Evolutionary conservation across 2,888 invertebrate genomes (phyloP), one percentile per base, ranked within the genome.

Genomic region (Ophion ventricosus): DNA sequence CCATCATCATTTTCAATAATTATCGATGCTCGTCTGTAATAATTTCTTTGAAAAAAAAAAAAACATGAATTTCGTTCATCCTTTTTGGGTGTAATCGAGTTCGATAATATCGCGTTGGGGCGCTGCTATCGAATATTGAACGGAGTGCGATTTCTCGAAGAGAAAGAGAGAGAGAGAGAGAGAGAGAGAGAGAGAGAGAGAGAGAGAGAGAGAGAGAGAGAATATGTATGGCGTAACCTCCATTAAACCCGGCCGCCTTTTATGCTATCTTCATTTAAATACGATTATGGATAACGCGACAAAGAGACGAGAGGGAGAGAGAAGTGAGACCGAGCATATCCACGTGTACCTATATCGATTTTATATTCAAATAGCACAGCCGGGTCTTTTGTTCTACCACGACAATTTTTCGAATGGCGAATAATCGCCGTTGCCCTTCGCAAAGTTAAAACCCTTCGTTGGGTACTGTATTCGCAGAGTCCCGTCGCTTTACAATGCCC

Each of bases 241-340:
- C 88, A 90, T 92, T 92, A 90, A 91, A 90, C 85, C 77, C 85
- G 87, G 87, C 89, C 90, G 89, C 92, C 92, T 91, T 85, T 87
- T 93, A 92, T 91, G 91, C 88, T 91, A 92, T 92, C 91, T 92
- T 92, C 92, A 92, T 93, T 93, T 93, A 90, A 93, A 93, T 93
- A 93, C 90, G 91, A 92, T 92, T 93, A 93, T 93, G 93, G 93
- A 93, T 93, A 92, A 92, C 89, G 88, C 89, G 89, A 90, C 74
- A 80, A 74, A 78, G 82, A 82, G 78, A 74, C 29, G 80, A 67
- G 77, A 77, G 63, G 49, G 57, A 66, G 57, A 29, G 43, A 25
- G 81, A 73, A 66, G 73, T 66, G 73, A 80, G 80, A 80, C 80
- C 66, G 73, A 59, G 66, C 57, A 73, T 66, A 64, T 64, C 43